Evolutionary conservation across 2,888 invertebrate genomes (phyloP).

Genomic region (Campoletis raptor): DNA sequence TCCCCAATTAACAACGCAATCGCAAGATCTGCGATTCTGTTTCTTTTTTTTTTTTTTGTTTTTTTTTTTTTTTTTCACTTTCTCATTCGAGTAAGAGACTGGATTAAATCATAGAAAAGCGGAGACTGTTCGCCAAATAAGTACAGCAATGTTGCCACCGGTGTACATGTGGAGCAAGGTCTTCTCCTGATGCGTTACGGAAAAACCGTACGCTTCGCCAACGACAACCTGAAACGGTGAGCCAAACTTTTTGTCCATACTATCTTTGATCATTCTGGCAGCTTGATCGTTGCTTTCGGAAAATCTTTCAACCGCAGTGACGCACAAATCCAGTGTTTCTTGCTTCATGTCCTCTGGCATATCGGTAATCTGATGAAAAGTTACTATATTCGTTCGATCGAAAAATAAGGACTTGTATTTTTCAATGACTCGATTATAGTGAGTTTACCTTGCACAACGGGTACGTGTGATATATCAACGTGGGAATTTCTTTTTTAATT

Average conservation of each 20-base stretch:
- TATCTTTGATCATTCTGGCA: constrained; percentile 97
- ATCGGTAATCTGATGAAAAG: constrained; percentile 85
- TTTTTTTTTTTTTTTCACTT: constrained; percentile 4
- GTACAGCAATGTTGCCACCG: constrained; percentile 93
- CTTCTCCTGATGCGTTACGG: constrained; percentile 96
- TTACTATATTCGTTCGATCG: neutral
- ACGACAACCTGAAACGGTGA: constrained; percentile 93
- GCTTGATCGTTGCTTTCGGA: constrained; percentile 92
- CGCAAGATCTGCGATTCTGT: neutral
- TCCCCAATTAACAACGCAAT: neutral
- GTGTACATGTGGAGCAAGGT: constrained; percentile 95
- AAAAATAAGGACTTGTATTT: neutral
- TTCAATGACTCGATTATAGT: neutral
- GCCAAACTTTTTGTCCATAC: constrained; percentile 98
- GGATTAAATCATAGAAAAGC: constrained; percentile 65
- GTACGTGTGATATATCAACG: constrained; percentile 90
- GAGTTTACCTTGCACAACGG: constrained; percentile 91
- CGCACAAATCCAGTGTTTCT: constrained; percentile 95
- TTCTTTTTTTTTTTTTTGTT: neutral
- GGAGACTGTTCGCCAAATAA: constrained; percentile 79
- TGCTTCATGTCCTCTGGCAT: constrained; percentile 95
- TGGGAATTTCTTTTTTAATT: constrained; percentile 86
- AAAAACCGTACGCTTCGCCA: constrained; percentile 97
- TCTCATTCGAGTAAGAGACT: constrained; percentile 14
- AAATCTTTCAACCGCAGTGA: constrained; percentile 97